Conservation (phyloP, 2,888 invertebrate species). For the Hypselothyrea guttata region DNA sequence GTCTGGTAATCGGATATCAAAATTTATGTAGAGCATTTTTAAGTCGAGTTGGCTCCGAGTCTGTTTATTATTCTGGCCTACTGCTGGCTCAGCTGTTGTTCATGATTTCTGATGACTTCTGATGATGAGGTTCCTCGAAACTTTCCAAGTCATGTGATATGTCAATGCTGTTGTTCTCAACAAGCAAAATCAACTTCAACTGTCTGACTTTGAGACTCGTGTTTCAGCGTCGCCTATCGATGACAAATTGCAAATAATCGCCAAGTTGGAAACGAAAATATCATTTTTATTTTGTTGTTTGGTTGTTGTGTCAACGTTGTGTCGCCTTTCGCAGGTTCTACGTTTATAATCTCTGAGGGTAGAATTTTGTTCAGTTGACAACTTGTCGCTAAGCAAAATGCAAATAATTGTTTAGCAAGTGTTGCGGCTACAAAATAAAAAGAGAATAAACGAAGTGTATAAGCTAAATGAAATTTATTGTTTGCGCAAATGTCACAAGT, state of each 20-base stretch:
- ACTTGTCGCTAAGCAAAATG: constrained; percentile 16
- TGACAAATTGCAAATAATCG: constrained; percentile 67
- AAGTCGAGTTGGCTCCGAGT: not conserved
- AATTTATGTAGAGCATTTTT: constrained; percentile 14
- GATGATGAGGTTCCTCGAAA: constrained; percentile 43
- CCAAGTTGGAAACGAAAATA: constrained; percentile 33
- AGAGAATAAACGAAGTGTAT: constrained; percentile 8
- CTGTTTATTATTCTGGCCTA: constrained; percentile 16
- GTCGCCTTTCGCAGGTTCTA: too few relatives aligned
- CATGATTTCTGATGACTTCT: constrained; percentile 22
- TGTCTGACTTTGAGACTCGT: constrained; percentile 42
- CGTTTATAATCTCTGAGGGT: not conserved
- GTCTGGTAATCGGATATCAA: too few relatives aligned
- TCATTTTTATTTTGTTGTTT: constrained; percentile 20
- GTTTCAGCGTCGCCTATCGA: constrained; percentile 48
- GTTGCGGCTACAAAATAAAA: constrained; percentile 11
- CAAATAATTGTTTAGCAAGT: constrained; percentile 38
- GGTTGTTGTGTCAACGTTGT: too few relatives aligned
- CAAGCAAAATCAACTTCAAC: constrained; percentile 41
- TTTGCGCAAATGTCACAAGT: constrained; percentile 43
- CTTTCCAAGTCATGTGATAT: constrained; percentile 35
- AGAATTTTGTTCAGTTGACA: not conserved
- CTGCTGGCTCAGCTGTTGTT: constrained; percentile 54
- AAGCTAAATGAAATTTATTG: constrained; percentile 31
- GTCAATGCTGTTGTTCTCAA: constrained; percentile 25